Percentiles rank a stretch among this genome's conserved stretches.
Conservation (phyloP, 2,113 vertebrate species). For the Anguilla rostrata region DNA sequence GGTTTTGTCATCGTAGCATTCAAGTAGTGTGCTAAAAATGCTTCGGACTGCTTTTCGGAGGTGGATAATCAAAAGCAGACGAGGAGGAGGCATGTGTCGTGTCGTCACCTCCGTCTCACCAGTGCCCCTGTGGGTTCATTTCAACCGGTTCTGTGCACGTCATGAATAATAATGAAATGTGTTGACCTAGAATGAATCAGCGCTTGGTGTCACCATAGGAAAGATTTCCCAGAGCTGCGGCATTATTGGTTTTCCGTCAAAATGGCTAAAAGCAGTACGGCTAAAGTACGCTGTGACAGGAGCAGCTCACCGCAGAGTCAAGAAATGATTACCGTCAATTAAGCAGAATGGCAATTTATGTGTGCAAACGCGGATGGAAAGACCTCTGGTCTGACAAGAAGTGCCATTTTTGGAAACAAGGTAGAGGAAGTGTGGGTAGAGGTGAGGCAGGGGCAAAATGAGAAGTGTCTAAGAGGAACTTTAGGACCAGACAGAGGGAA, state of each 20-base stretch:
- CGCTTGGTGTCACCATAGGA: background rate
- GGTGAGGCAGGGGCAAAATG: slow-evolving; percentile 52
- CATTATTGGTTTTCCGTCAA: background rate
- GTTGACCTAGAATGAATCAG: background rate
- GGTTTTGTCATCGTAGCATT: background rate
- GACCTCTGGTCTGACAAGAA: background rate
- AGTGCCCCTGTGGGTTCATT: background rate
- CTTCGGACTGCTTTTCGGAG: background rate
- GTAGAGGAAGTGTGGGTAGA: slow-evolving; percentile 46
- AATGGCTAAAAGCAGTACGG: background rate
- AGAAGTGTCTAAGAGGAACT: slow-evolving; percentile 72
- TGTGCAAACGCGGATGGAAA: background rate
- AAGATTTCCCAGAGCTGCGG: background rate
- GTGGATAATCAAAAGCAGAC: background rate
- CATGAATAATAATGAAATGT: background rate
- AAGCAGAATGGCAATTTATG: background rate
- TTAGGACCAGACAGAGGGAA: slow-evolving; percentile 55
- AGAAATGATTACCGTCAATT: background rate
- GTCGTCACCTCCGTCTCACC: background rate
- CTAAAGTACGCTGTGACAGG: background rate
- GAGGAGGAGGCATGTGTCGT: background rate
- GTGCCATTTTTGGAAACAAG: slow-evolving; percentile 23
- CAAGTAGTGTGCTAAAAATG: background rate
- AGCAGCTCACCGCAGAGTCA: background rate
- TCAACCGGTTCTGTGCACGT: background rate